Evolutionary conservation across 2,888 invertebrate species (phyloP).

Genomic region (Portevinia maculata): DNA sequence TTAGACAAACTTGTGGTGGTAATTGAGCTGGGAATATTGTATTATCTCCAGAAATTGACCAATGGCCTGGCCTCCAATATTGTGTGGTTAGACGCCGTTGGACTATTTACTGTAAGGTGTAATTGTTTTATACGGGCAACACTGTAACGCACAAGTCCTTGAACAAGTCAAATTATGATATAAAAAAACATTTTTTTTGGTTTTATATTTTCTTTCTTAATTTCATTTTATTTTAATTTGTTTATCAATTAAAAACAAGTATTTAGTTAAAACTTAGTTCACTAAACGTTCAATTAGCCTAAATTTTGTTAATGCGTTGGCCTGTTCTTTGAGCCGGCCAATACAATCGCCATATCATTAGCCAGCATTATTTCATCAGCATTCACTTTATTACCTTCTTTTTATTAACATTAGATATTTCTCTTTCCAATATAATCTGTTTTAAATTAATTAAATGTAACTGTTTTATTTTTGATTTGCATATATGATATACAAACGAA

Average conservation of each 20-base stretch:
- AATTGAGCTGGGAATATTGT: too few relatives aligned
- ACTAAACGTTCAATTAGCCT: conserved; percentile 68
- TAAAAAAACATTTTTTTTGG: neutral
- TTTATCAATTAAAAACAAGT: conserved; percentile 74
- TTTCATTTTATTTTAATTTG: conserved; percentile 61
- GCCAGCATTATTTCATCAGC: conserved; percentile 39
- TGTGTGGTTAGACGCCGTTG: too few relatives aligned
- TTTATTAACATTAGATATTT: conserved; percentile 65
- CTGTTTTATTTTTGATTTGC: conserved; percentile 59
- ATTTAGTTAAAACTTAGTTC: conserved; percentile 68
- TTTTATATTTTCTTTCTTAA: conserved; percentile 58
- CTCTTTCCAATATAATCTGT: conserved; percentile 30
- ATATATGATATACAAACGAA: conserved; percentile 75
- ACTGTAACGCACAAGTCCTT: neutral
- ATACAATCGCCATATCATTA: conserved; percentile 23
- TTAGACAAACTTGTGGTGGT: too few relatives aligned
- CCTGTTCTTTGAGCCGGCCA: conserved; percentile 28
- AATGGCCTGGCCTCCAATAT: too few relatives aligned
- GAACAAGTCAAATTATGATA: neutral
- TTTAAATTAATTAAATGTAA: conserved; percentile 45
- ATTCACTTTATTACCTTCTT: conserved; percentile 56
- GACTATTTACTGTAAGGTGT: too few relatives aligned
- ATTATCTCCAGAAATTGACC: too few relatives aligned
- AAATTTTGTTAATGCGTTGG: conserved; percentile 50
- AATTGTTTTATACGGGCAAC: too few relatives aligned